Evolutionary conservation across 2,888 invertebrate species (phyloP).

Genomic region (Watsonalla cultraria): DNA sequence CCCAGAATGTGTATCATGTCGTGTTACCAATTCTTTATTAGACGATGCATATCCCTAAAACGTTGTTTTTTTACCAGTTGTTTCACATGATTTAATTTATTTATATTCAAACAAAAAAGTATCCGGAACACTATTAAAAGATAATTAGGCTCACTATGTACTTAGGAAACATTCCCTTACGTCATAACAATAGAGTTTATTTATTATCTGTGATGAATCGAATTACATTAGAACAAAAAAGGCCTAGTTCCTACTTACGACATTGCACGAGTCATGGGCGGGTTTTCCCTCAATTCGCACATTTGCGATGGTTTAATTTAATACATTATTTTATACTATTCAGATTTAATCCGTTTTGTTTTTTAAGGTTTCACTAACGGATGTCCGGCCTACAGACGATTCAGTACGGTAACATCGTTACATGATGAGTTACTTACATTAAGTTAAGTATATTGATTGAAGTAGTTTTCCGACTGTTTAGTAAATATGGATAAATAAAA

Average conservation of each 20-base stretch:
- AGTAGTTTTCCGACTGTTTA: too few species aligned
- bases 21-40: too few species aligned
- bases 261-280: conserved; percentile 14
- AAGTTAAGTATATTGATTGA: too few species aligned
- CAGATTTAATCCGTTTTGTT: conserved; percentile 22
- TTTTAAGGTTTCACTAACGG: conserved; percentile 27
- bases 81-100: too few species aligned
- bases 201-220: background rate
- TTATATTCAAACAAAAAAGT: background rate
- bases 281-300: conserved; percentile 44
- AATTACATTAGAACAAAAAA: background rate
- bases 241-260: background rate
- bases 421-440: too few species aligned
- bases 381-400: conserved; percentile 36
- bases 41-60: too few species aligned
- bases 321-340: conserved; percentile 33
- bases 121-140: background rate
- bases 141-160: background rate
- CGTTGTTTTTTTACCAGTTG: too few species aligned
- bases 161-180: background rate
- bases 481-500: too few species aligned
- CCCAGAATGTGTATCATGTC: too few species aligned
- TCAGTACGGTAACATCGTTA: background rate
- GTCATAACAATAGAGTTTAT: background rate
- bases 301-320: conserved; percentile 47